Evolutionary conservation across 2,113 vertebrate species (phyloP).

Genomic region (Turdus rufiventris): DNA sequence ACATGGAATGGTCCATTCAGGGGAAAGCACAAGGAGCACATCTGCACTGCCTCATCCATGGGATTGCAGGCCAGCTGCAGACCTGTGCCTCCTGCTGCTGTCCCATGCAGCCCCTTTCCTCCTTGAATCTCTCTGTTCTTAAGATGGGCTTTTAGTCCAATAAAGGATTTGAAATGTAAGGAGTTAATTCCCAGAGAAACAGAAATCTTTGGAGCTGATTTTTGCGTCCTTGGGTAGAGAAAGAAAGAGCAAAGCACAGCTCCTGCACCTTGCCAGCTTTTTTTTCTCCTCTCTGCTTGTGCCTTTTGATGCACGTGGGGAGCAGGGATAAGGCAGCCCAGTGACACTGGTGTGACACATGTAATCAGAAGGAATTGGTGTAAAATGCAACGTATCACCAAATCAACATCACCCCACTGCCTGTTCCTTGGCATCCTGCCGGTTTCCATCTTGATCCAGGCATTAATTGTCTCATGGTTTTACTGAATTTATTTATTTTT

Average conservation of each 20-base stretch:
- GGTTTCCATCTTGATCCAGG: background rate
- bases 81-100: background rate
- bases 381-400: background rate
- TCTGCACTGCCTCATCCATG: background rate
- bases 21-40: background rate
- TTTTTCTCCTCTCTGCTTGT: background rate
- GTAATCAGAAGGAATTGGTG: background rate
- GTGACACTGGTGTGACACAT: background rate
- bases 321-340: background rate
- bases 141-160: background rate
- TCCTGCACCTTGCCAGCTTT: background rate
- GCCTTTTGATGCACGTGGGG: background rate
- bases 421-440: background rate
- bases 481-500: background rate
- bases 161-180: background rate
- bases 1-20: accelerated
- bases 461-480: background rate
- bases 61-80: background rate
- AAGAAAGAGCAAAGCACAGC: background rate
- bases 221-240: background rate
- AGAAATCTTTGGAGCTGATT: background rate
- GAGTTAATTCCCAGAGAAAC: background rate
- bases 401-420: background rate
- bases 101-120: no score
- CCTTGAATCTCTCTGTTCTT: background rate